Percentiles rank a stretch among this genome's conserved stretches.
Conservation (phyloP, 1,140 invertebrate genomes). For the Asobara japonica region DNA sequence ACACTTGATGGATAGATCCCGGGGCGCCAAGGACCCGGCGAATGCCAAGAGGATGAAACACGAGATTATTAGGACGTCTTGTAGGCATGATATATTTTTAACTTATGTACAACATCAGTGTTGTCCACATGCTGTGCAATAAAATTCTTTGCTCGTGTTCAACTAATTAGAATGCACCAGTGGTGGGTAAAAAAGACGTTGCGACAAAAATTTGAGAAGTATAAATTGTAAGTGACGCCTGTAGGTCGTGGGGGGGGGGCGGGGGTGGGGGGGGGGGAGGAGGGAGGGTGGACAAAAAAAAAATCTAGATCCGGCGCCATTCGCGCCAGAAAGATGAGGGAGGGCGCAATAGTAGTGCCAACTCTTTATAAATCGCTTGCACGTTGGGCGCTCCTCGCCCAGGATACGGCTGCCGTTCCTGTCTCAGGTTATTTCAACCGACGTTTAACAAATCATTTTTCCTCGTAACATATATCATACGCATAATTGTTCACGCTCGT, state of each 20-base stretch:
- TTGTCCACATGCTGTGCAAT: slow-evolving; percentile 30
- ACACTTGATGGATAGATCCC: slow-evolving; percentile 46
- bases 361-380: slow-evolving; percentile 57
- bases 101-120: slow-evolving; percentile 11
- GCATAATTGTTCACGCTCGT: slow-evolving; percentile 34
- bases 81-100: slow-evolving; percentile 1
- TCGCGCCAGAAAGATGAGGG: slow-evolving; percentile 20
- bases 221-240: slow-evolving; percentile 31
- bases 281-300: neutral
- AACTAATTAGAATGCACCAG: slow-evolving; percentile 33
- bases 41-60: slow-evolving; percentile 1
- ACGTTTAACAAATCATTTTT: slow-evolving; percentile 58
- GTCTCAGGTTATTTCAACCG: slow-evolving; percentile 50
- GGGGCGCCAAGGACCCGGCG: slow-evolving; percentile 43
- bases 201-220: slow-evolving; percentile 6
- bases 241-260: neutral
- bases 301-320: slow-evolving; percentile 25
- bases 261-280: neutral
- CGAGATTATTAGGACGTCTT: slow-evolving; percentile 18
- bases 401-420: slow-evolving; percentile 21
- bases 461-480: slow-evolving; percentile 37
- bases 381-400: slow-evolving; percentile 37
- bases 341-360: neutral
- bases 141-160: slow-evolving; percentile 32
- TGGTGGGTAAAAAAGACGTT: slow-evolving; percentile 14